Conservation (phyloP, 2,888 invertebrate genomes). For the Dusona sp. region DNA sequence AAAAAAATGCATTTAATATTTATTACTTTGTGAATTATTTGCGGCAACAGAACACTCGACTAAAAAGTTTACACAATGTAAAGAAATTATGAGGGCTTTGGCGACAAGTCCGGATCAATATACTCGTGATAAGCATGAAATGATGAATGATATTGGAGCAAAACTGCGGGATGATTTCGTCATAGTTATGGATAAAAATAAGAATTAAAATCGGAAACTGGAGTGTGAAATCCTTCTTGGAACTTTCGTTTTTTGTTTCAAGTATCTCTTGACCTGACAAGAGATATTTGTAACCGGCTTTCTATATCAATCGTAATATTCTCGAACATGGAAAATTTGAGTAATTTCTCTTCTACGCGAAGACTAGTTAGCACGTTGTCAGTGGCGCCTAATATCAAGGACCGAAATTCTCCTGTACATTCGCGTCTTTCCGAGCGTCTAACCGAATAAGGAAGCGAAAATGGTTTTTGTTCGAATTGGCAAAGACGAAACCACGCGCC, state of each 20-base stretch:
- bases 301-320: slow-evolving; percentile 17
- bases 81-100: no score
- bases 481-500: slow-evolving; percentile 73
- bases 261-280: background rate
- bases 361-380: slow-evolving; percentile 68
- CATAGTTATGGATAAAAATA: background rate
- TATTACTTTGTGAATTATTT: slow-evolving; percentile 17
- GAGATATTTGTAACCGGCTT: background rate
- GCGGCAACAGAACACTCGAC: background rate
- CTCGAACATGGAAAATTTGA: slow-evolving; percentile 27
- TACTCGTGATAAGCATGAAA: background rate
- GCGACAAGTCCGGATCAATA: background rate
- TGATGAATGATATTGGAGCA: background rate
- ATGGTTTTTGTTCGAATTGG: slow-evolving; percentile 78
- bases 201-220: background rate
- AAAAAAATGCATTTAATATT: no score
- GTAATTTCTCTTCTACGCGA: slow-evolving; percentile 32
- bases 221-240: background rate
- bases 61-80: background rate
- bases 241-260: background rate
- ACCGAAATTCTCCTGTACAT: slow-evolving; percentile 55
- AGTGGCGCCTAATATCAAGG: slow-evolving; percentile 72
- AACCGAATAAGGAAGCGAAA: slow-evolving; percentile 75
- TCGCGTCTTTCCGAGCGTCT: slow-evolving; percentile 65
- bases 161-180: background rate